phyloP scores from a whole-genome alignment of 2,113 vertebrate species.

The Sphaerodactylus townsendi region DNA sequence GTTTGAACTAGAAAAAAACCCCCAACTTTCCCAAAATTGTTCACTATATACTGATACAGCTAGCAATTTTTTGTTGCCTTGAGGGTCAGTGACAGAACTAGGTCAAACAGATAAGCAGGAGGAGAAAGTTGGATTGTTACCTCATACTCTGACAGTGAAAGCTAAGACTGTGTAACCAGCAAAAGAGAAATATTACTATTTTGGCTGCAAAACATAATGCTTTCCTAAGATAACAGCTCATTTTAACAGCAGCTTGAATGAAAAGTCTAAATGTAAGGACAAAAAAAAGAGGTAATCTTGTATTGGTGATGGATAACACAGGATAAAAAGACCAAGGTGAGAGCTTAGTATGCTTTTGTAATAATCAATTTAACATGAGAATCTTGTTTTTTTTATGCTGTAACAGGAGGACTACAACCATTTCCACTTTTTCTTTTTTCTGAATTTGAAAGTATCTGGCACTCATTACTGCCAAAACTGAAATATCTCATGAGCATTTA shows the following conservation, averaged over 20 bases:
- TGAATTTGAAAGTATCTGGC: constrained; percentile 51
- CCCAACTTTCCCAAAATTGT: too few relatives aligned
- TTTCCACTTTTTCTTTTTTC: not conserved
- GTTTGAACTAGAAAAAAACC: too few relatives aligned
- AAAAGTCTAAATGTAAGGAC: not conserved
- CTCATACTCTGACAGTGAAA: constrained; percentile 27
- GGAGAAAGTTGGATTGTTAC: constrained; percentile 8
- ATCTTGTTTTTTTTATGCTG: constrained; percentile 41
- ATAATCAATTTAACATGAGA: constrained; percentile 42
- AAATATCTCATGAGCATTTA: constrained; percentile 54
- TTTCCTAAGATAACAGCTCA: not conserved
- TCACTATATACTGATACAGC: not conserved
- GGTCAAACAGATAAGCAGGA: constrained; percentile 17
- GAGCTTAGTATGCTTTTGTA: constrained; percentile 26
- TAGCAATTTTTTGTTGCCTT: constrained; percentile 1
- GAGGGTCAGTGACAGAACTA: constrained; percentile 31
- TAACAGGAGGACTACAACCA: constrained; percentile 29
- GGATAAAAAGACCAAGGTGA: not conserved
- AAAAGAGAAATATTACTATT: not conserved
- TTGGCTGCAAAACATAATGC: constrained; percentile 37
- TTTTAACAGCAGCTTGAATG: not conserved
- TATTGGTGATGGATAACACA: not conserved
- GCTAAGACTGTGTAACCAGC: too few relatives aligned
- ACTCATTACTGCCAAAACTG: constrained; percentile 48
- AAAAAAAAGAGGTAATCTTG: constrained; percentile 25